A percentile compares a stretch with the other conserved stretches of the same genome.
Evolutionary conservation across 1,140 invertebrate species (phyloP).

Genomic region (Platorchestia sp.): DNA sequence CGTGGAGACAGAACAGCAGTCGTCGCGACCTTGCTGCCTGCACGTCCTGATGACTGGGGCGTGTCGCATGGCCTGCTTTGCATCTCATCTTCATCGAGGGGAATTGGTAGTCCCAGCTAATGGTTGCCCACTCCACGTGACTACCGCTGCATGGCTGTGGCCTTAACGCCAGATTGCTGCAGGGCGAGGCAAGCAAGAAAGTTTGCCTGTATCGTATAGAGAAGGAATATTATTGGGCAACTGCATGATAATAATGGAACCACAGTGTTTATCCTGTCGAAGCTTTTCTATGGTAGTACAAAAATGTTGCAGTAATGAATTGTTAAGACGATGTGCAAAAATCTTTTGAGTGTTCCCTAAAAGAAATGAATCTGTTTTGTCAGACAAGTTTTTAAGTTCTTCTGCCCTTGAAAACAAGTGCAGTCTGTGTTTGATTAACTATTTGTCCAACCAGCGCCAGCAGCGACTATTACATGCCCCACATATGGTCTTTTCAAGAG

Average conservation of each 20-base stretch:
- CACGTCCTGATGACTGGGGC: not conserved
- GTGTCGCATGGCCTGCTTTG: not conserved
- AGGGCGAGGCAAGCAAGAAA: not conserved
- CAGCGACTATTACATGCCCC: not conserved
- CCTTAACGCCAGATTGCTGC: not conserved
- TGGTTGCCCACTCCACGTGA: not conserved
- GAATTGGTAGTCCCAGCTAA: not conserved
- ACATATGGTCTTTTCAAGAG: not conserved
- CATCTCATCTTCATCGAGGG: slow-evolving; percentile 21
- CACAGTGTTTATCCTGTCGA: not conserved
- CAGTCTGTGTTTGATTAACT: not conserved
- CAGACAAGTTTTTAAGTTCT: not conserved
- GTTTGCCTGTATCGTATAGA: not conserved
- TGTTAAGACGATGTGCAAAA: not conserved
- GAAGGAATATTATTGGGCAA: not conserved
- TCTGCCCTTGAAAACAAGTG: not conserved
- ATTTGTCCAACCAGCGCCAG: not conserved
- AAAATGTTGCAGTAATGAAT: not conserved
- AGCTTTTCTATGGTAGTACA: not conserved
- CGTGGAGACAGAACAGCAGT: not conserved
- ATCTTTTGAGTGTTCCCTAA: not conserved
- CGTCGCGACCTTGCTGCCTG: not conserved
- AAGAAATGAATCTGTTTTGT: not conserved
- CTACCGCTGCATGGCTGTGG: not conserved
- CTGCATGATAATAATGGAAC: no score